Evolutionary conservation across 2,888 invertebrate genomes (phyloP), one percentile per base, ranked within the genome.

Genomic region (Unio delphinus): DNA sequence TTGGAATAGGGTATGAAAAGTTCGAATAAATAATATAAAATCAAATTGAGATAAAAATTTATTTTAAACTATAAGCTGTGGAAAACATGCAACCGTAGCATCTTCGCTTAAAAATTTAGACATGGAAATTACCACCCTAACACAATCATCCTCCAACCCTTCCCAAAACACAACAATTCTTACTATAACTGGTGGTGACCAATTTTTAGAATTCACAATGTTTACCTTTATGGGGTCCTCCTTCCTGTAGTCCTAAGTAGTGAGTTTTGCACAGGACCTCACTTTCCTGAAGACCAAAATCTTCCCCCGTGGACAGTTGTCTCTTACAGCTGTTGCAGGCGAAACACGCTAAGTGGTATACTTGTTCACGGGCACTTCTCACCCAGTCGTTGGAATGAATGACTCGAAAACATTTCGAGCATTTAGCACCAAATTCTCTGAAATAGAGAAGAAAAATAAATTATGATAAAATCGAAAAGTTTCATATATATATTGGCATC

Each of bases 311-410:
- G 5, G 89, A 89, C 55, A 89, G 78, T 73, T 90, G 90, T 67
- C 90, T 79, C 78, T 90, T 89, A 79, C 91, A 91, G 72, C 96
- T 95, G 90, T 98, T 97, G 91, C 99, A 99, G 28, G 98, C 97
- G 91, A 99, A 99, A 91, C 99, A 99, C 64, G 99, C 99, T 90
- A 99, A 92, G 91, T 99, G 99, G 92, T 98, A 99, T 55, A 99
- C 96, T 69, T 86, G 78, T 87, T 96, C 95, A 67, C 96, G 92
- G 56, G 99, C 99, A 88, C 97, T 94, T 76, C 99, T 93, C 86
- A 99, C 98, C 99, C 99, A 99, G 91, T 99, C 99, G 61, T 96
- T 95, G 26, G 98, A 94, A 26, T 96, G 95, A 88, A 99, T 97
- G 83, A 95, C 94, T 67, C 98, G 94, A 83, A 95, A 94, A 91